phyloP scores from a whole-genome alignment of 2,113 vertebrate species.

The Corapipo altera region DNA sequence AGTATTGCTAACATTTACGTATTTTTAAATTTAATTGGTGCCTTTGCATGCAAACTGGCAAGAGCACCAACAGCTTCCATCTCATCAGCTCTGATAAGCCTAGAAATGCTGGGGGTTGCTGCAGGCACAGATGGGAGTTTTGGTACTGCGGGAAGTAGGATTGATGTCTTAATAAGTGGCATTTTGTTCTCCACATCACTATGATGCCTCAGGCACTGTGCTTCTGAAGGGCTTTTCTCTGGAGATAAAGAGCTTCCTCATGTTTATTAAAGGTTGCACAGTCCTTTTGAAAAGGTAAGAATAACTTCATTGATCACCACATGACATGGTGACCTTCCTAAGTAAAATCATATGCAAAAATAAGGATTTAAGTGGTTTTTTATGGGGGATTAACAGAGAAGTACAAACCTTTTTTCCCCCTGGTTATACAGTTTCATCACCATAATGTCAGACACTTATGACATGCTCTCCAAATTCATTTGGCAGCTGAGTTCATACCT shows the following conservation, averaged over 20 bases:
- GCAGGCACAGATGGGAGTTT: neutral
- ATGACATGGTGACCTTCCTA: neutral
- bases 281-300: conserved; percentile 31
- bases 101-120: neutral
- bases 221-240: conserved; percentile 1
- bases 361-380: neutral
- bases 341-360: conserved; percentile 2
- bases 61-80: neutral
- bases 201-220: neutral
- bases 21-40: neutral
- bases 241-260: neutral
- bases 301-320: neutral
- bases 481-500: neutral
- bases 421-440: neutral
- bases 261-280: neutral
- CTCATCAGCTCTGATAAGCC: neutral
- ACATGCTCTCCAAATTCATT: rapidly evolving
- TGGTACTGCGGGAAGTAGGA: neutral
- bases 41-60: neutral
- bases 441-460: neutral
- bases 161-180: neutral
- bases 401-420: neutral
- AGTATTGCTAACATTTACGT: neutral
- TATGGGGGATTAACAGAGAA: neutral
- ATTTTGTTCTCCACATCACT: neutral